A percentile compares a stretch with the other conserved stretches of the same genome.
Evolutionary conservation across 2,888 invertebrate genomes (phyloP).

Genomic region (Sussaba pulchella): DNA sequence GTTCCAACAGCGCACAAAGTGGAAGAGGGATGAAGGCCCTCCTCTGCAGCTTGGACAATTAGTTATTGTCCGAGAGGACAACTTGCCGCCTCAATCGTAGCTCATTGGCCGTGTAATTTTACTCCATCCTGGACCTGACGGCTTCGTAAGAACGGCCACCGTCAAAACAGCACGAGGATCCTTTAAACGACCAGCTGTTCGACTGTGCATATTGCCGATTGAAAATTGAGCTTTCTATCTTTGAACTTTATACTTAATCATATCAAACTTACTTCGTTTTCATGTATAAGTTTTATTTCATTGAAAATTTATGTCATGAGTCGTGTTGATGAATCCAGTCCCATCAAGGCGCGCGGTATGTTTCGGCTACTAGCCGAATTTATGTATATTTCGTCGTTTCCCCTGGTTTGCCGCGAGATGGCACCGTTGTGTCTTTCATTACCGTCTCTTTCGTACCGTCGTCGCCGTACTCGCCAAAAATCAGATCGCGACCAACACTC

Average conservation of each 20-base stretch:
- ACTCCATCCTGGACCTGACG: conserved; percentile 17
- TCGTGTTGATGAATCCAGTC: too few species aligned
- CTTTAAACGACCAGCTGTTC: conserved; percentile 21
- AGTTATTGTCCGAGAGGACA: not conserved
- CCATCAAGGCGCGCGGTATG: too few species aligned
- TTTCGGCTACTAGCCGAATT: too few species aligned
- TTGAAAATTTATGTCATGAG: too few species aligned
- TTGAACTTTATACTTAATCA: not conserved
- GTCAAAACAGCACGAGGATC: conserved; percentile 14
- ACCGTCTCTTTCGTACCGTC: too few species aligned
- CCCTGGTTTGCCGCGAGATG: too few species aligned
- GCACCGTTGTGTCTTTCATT: too few species aligned
- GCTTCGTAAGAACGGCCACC: conserved; percentile 12
- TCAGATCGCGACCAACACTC: too few species aligned
- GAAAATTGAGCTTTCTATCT: conserved; percentile 9
- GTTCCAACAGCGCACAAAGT: conserved; percentile 7
- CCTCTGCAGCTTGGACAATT: conserved; percentile 3
- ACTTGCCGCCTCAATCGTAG: conserved; percentile 15
- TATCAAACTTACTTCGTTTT: not conserved
- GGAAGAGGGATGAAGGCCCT: conserved; percentile 3
- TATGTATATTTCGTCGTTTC: too few species aligned
- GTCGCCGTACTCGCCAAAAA: too few species aligned
- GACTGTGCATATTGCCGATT: conserved; percentile 23
- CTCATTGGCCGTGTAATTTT: not conserved
- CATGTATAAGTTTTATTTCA: not conserved